Percentiles rank a stretch among this genome's conserved stretches.
phyloP scores from a whole-genome alignment of 2,113 vertebrate species.

The Arizona elegans region DNA sequence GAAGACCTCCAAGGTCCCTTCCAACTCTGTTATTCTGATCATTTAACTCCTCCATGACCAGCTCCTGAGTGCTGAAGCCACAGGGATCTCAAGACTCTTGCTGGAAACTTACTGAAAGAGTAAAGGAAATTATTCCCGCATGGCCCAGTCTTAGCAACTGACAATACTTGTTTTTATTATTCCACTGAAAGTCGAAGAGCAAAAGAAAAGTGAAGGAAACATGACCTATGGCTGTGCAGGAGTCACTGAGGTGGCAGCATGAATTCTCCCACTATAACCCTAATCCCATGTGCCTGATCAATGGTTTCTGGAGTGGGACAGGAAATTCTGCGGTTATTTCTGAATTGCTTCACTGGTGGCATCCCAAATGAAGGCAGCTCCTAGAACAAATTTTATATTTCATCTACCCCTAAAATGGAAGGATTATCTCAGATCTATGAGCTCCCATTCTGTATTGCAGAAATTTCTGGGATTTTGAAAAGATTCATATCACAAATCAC shows the following conservation, averaged over 20 bases:
- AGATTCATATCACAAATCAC: conserved; percentile 49
- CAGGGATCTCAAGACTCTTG: accelerated
- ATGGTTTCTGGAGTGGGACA: neutral
- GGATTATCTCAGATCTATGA: neutral
- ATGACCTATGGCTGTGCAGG: neutral
- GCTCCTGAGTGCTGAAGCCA: accelerated
- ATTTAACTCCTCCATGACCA: neutral
- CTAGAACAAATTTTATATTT: neutral
- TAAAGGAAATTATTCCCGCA: neutral
- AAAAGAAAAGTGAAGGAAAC: neutral
- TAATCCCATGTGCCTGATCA: neutral
- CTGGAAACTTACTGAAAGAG: accelerated
- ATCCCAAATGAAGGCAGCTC: no score
- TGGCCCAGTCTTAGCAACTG: accelerated
- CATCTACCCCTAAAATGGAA: neutral
- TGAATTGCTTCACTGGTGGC: neutral
- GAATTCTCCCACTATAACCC: neutral
- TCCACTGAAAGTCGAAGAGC: neutral
- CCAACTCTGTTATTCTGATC: neutral
- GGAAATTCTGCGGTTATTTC: neutral
- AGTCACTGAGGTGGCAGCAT: neutral
- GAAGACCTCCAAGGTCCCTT: neutral
- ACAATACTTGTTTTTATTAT: neutral
- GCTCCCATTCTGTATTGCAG: conserved; percentile 38
- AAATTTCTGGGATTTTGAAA: conserved; percentile 64